Base-by-base conservation (phyloP, 2,888 invertebrate species). In the Perithous albicinctus region DNA sequence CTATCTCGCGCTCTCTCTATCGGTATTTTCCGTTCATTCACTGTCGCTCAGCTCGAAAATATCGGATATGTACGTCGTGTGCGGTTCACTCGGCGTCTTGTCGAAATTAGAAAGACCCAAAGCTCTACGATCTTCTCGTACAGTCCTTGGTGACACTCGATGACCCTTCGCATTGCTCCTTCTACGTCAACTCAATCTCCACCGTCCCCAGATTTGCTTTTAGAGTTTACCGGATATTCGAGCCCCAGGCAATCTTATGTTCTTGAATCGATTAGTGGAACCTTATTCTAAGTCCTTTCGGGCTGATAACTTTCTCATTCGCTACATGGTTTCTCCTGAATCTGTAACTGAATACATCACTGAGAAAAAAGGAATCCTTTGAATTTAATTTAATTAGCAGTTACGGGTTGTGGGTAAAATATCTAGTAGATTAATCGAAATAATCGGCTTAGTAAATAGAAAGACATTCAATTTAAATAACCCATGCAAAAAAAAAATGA, bases 101-200 rank as follows among this genome's bases (percentile, higher is more conserved):
- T 74, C 64, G 29, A 7, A 74, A 66, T 74, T 74, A 66, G 54
- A 54, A 41, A 64, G 54, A 66, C 41, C 54, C n/a, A 18, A 54
- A 15, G 23, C 48, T 63, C 23, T 38, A 15, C 41, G 61, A 32
- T 29, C 29, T 48, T 20, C n/a, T 18, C 38, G 41, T 48, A 29
- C 41, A 41, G 20, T 26, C 41, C 56, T 54, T 26, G n/a, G 15
- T 38, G 51, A 6, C 15, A 54, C 54, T 41, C 26, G 38, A 70
- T 43, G 70, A 56, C 70, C 70, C 70, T 18, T 15, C 29, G 15
- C 41, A 6, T 56, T 38, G 63, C 12, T 41, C 26, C 41, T 41
- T 70, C 56, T 41, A 41, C 43, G 70, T 70, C 70, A 20, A 46
- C 43, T 59, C 70, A 59, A 59, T 72, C 70, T 56, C 56, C 12